Conservation (phyloP, 2,888 invertebrate species). For the Stegophylla sp. region DNA sequence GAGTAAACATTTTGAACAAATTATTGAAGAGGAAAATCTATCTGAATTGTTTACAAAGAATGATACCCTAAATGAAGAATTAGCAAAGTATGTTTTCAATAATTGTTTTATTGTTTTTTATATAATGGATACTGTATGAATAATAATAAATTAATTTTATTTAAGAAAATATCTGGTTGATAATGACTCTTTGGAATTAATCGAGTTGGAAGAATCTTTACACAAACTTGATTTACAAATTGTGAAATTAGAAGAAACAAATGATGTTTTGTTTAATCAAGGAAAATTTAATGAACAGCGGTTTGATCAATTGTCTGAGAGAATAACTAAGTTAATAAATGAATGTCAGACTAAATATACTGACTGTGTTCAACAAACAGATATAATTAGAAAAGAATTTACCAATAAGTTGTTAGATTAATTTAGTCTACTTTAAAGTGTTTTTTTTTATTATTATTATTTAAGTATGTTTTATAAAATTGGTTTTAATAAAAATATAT, state of each 20-base stretch:
- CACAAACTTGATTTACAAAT: conserved; percentile 25
- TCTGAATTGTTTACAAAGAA: conserved; percentile 37
- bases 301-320: conserved; percentile 5
- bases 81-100: conserved; percentile 30
- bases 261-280: conserved; percentile 44
- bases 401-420: neutral
- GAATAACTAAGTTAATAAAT: conserved; percentile 3
- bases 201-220: conserved; percentile 29
- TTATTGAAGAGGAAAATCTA: conserved; percentile 30
- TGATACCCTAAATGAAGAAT: neutral
- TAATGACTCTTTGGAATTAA: conserved; percentile 11
- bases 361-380: neutral
- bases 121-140: neutral
- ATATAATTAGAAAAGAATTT: conserved; percentile 2
- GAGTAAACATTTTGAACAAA: conserved; percentile 17
- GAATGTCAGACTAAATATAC: neutral
- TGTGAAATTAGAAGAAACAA: conserved; percentile 29
- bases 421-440: neutral
- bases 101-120: neutral
- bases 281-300: conserved; percentile 34
- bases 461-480: too few species aligned
- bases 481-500: too few species aligned
- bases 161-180: conserved; percentile 35
- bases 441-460: too few species aligned
- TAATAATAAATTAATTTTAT: neutral